A percentile compares a stretch with the other conserved stretches of the same genome.
Evolutionary conservation across 2,888 invertebrate species (phyloP).

Genomic region (Margaritifera margaritifera): DNA sequence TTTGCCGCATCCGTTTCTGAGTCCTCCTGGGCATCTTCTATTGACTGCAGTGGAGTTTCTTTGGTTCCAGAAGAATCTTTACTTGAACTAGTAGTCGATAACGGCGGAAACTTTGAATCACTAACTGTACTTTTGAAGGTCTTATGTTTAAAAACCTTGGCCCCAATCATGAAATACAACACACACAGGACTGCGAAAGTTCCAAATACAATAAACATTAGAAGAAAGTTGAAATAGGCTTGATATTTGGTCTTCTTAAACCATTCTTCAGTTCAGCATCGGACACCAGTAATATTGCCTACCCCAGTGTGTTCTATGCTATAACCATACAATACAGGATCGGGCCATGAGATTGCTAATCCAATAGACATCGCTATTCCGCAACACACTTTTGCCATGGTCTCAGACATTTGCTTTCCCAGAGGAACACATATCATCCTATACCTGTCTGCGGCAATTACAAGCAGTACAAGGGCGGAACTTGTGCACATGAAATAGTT

Average conservation of each 20-base stretch:
- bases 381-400: slow-evolving; percentile 30
- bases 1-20: too few relatives aligned
- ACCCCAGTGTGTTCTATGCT: slow-evolving; percentile 21
- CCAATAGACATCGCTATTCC: slow-evolving; percentile 22
- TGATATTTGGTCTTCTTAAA: slow-evolving; percentile 29
- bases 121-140: slow-evolving; percentile 14
- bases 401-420: slow-evolving; percentile 29
- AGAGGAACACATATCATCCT: slow-evolving; percentile 41
- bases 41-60: too few relatives aligned
- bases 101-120: slow-evolving; percentile 3
- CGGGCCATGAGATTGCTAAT: slow-evolving; percentile 38
- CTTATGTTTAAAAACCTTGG: slow-evolving; percentile 33
- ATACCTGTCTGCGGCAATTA: slow-evolving; percentile 42
- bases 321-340: slow-evolving; percentile 33
- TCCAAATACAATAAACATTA: slow-evolving; percentile 30
- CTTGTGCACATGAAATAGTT: slow-evolving; percentile 39
- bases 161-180: slow-evolving; percentile 38
- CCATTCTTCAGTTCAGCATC: slow-evolving; percentile 29
- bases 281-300: slow-evolving; percentile 21
- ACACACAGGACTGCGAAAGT: slow-evolving; percentile 30
- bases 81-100: too few relatives aligned
- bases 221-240: slow-evolving; percentile 25
- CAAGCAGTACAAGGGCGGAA: slow-evolving; percentile 33
- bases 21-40: too few relatives aligned
- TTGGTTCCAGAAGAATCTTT: too few relatives aligned